phyloP scores from a whole-genome alignment of 2,113 vertebrate genomes.

The Cavia aperea region DNA sequence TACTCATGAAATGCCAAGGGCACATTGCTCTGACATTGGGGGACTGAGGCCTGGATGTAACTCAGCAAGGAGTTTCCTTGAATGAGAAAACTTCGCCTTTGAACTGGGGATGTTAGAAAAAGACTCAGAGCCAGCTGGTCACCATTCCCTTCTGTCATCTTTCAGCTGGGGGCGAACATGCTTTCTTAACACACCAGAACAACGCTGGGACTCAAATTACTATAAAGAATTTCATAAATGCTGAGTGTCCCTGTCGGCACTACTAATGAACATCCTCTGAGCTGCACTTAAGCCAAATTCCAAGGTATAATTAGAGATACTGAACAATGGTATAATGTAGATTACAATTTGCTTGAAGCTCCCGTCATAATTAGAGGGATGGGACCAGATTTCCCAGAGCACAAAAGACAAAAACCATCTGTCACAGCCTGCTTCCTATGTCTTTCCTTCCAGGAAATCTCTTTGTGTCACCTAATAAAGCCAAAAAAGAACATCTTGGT shows the following conservation, averaged over 20 bases:
- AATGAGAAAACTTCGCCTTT: not conserved
- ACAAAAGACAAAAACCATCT: slow-evolving; percentile 50
- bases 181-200: not conserved
- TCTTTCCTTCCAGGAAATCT: slow-evolving; percentile 31
- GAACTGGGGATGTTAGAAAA: not conserved
- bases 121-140: not conserved
- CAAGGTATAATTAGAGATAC: slow-evolving; percentile 53
- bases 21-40: not conserved
- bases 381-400: slow-evolving; percentile 23
- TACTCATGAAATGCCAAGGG: slow-evolving; percentile 12
- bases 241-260: slow-evolving; percentile 51
- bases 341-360: slow-evolving; percentile 27
- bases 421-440: slow-evolving; percentile 20
- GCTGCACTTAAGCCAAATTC: slow-evolving; percentile 45
- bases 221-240: not conserved
- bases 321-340: slow-evolving; percentile 28
- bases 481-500: not conserved
- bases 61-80: not conserved
- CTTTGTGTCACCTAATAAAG: slow-evolving; percentile 8
- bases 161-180: not conserved
- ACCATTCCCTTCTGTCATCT: not conserved
- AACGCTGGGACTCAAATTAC: not conserved
- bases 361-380: slow-evolving; percentile 26
- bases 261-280: slow-evolving; percentile 47
- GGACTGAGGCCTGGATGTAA: not conserved